A percentile compares a stretch with the other conserved stretches of the same genome.
Conservation (phyloP, 2,797 vertebrate genomes). For the Alectoris magna region DNA sequence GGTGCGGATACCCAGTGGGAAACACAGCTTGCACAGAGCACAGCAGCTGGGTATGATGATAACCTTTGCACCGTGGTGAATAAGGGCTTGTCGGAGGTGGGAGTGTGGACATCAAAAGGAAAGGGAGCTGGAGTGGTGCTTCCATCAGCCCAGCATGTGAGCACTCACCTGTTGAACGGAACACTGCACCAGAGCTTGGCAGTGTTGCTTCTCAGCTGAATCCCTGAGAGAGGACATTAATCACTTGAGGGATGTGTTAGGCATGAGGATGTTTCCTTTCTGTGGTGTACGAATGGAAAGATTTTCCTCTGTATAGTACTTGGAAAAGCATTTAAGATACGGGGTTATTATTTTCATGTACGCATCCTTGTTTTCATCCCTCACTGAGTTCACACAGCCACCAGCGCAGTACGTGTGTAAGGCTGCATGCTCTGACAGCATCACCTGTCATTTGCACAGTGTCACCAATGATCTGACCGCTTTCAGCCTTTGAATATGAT, state of each 20-base stretch:
- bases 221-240: neutral
- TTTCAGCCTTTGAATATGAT: neutral
- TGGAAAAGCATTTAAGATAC: neutral
- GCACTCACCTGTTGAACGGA: neutral
- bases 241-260: neutral
- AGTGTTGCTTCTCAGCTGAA: neutral
- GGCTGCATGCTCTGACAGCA: neutral
- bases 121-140: neutral
- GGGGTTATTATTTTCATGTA: neutral
- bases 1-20: neutral
- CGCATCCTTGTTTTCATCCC: neutral
- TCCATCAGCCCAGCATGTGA: neutral
- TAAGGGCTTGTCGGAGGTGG: neutral
- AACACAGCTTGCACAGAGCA: neutral
- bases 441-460: neutral
- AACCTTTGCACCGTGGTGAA: neutral
- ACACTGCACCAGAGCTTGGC: neutral
- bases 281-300: neutral
- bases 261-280: neutral
- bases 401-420: fast-evolving
- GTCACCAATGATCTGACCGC: neutral
- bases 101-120: neutral
- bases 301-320: neutral
- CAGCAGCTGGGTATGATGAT: neutral
- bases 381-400: neutral